Base-by-base conservation (phyloP, 1,140 invertebrate genomes). In the Bactericera cockerelli region DNA sequence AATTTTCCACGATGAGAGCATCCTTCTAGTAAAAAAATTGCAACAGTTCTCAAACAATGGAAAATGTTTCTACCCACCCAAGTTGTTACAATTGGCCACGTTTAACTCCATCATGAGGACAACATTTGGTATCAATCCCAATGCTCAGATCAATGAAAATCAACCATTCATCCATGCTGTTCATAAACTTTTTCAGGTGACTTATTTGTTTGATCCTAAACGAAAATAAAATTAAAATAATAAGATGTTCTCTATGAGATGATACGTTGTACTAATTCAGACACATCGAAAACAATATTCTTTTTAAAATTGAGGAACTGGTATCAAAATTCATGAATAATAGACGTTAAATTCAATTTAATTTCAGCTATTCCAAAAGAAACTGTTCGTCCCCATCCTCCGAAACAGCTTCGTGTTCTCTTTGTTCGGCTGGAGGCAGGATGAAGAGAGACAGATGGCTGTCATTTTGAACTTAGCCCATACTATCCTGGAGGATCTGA, bases 131-230 rank as follows among this genome's bases (percentile, higher is more conserved):
- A 8, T 49, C 42, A 49, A 49, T 49, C 42, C n/a, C 19, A 16
- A 49, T 16, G 42, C 42, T 16, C n/a, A 49, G n/a, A 49, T 49
- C n/a, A 22, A 49, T 49, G 42, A 16, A 49, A 4, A 16, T 19
- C n/a, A 49, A 16, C 42, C n/a, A 16, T 49, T 49, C 42, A 16
- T 49, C n/a, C 42, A 49, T 49, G 42, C 42, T 49, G n/a, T 16
- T 49, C 42, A 49, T 22, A 49, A 22, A 6, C 3, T 49, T 19
- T 49, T 49, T 49, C 42, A 49, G 42, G 42, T 49, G 19, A 36
- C 10, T n/a, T 31, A 31, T 31, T 31, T 31, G 28, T 13, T 6
- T 31, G 13, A 4, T 31, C 28, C 28, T 31, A 31, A n/a, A n/a
- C n/a, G n/a, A n/a, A n/a, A n/a, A n/a, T n/a, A n/a, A n/a, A n/a